Conservation (phyloP, 1,140 invertebrate species). For the Rhizoglyphus robini region DNA sequence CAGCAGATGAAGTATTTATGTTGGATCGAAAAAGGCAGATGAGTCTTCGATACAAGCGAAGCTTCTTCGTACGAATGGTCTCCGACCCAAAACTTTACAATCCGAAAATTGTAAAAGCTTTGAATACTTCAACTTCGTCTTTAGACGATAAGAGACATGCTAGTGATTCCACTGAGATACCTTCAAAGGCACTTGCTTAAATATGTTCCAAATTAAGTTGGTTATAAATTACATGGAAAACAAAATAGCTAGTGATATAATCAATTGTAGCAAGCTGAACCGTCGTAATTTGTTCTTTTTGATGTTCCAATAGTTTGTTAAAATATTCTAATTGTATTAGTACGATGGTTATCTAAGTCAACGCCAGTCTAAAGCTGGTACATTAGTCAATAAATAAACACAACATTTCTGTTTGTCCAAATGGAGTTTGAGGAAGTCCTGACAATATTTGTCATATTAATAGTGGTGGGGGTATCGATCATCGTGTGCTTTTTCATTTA, state of each 20-base stretch:
- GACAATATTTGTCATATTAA: neutral
- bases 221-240: too few species aligned
- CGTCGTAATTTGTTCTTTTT: neutral
- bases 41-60: conserved; percentile 70
- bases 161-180: conserved; percentile 25
- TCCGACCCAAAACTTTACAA: conserved; percentile 89
- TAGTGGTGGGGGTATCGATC: neutral
- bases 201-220: too few species aligned
- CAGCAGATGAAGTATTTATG: conserved; percentile 32
- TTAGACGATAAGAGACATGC: conserved; percentile 23
- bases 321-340: neutral
- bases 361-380: too few species aligned
- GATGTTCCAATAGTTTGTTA: neutral
- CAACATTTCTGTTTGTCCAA: neutral
- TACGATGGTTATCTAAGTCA: neutral
- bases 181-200: too few species aligned
- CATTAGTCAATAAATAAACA: too few species aligned
- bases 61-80: conserved; percentile 90
- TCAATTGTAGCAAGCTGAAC: neutral
- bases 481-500: neutral
- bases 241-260: neutral
- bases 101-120: conserved; percentile 44
- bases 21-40: conserved; percentile 43
- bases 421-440: neutral
- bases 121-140: conserved; percentile 21